phyloP scores from a whole-genome alignment of 2,113 vertebrate genomes.

The Gobiocypris rarus region DNA sequence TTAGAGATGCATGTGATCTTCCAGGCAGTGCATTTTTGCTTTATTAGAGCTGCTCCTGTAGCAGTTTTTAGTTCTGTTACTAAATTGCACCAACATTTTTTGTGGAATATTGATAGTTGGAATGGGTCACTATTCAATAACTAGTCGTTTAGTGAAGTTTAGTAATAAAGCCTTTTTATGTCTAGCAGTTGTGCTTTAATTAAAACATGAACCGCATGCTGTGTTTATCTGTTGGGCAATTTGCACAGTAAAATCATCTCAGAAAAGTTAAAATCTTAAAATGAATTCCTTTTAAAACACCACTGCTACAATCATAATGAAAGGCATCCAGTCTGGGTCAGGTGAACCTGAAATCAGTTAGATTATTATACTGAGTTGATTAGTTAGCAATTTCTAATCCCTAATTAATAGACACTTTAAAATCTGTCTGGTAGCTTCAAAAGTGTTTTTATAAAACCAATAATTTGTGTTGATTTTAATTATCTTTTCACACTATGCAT shows the following conservation, averaged over 20 bases:
- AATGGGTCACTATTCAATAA: background rate
- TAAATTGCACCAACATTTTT: background rate
- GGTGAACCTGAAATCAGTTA: background rate
- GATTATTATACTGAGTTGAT: background rate
- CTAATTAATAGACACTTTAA: background rate
- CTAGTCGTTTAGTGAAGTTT: background rate
- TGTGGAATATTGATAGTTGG: background rate
- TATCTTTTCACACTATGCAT: background rate
- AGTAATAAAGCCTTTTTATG: background rate
- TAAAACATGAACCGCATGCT: background rate
- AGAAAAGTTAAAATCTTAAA: background rate
- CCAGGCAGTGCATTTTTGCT: background rate
- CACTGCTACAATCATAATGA: background rate
- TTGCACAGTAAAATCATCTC: background rate
- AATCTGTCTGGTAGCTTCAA: background rate
- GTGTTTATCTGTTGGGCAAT: background rate
- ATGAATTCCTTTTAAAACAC: background rate
- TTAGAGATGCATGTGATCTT: conserved; percentile 9
- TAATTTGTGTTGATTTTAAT: background rate
- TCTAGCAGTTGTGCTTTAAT: background rate
- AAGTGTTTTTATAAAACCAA: background rate
- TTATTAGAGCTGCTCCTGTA: background rate
- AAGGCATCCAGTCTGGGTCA: background rate
- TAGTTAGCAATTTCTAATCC: background rate
- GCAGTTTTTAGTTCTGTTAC: background rate